Conservation (phyloP, 1,140 invertebrate genomes). For the Popillia japonica region DNA sequence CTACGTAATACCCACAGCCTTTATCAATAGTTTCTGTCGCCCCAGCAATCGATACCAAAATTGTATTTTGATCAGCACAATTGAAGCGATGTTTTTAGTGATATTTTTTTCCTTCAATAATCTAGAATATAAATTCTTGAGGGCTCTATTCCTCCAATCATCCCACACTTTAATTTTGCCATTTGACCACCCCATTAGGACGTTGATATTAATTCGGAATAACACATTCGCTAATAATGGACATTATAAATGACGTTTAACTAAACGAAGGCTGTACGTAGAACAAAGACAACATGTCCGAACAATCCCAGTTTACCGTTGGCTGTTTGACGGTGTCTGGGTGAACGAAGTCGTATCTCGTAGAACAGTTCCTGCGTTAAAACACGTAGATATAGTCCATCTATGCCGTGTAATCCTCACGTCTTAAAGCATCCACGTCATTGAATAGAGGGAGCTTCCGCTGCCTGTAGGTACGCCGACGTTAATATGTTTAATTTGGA, state of each 20-base stretch:
- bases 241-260: slow-evolving; percentile 27
- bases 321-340: background rate
- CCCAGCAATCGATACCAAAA: too few species aligned
- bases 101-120: too few species aligned
- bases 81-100: too few species aligned
- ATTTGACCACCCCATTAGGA: background rate
- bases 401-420: slow-evolving; percentile 26
- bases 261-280: slow-evolving; percentile 5
- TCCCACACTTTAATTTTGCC: background rate
- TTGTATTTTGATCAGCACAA: too few species aligned
- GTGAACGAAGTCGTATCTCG: slow-evolving; percentile 1
- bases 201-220: slow-evolving; percentile 13
- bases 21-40: too few species aligned
- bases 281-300: background rate
- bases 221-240: slow-evolving; percentile 29
- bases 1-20: too few species aligned
- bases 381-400: slow-evolving; percentile 22
- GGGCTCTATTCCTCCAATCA: too few species aligned
- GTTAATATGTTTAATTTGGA: slow-evolving; percentile 34
- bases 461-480: background rate
- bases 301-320: slow-evolving; percentile 9
- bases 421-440: slow-evolving; percentile 33
- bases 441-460: slow-evolving; percentile 3
- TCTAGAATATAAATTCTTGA: too few species aligned
- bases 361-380: background rate